Conservation (phyloP, 1,140 invertebrate species). For the Nilaparvata lugens region DNA sequence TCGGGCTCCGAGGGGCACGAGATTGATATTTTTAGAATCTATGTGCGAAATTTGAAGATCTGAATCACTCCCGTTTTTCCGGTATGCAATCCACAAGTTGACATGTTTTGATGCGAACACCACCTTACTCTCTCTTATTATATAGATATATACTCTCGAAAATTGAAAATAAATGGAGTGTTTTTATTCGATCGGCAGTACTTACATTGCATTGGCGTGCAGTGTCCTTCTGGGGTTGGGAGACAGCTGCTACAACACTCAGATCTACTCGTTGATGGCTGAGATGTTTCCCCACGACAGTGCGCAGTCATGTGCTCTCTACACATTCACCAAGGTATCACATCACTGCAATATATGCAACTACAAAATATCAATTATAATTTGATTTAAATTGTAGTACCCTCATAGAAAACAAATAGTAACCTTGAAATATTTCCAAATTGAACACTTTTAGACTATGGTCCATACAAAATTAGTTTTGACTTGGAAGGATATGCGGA, state of each 20-base stretch:
- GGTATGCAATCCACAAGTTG: too few species aligned
- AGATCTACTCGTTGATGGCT: conserved; percentile 88
- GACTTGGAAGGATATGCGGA: too few species aligned
- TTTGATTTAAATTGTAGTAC: not conserved
- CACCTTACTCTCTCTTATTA: too few species aligned
- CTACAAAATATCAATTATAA: not conserved
- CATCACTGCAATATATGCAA: not conserved
- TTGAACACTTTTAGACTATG: too few species aligned
- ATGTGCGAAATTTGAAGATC: too few species aligned
- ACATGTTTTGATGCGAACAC: too few species aligned
- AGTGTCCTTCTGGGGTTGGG: conserved; percentile 89
- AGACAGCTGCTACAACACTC: conserved; percentile 93
- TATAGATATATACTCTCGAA: too few species aligned
- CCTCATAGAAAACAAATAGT: not conserved
- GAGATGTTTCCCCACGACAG: conserved; percentile 47
- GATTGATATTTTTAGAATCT: too few species aligned
- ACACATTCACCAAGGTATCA: conserved; percentile 29
- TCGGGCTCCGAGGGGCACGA: too few species aligned
- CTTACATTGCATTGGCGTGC: conserved; percentile 70
- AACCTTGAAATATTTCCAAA: not conserved
- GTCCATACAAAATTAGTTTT: too few species aligned
- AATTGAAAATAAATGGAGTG: too few species aligned
- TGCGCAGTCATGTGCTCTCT: conserved; percentile 29
- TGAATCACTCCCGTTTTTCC: too few species aligned
- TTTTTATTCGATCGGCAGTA: conserved; percentile 41